Evolutionary conservation across 2,888 invertebrate genomes (phyloP), one percentile per base, ranked within the genome.

Genomic region (Eupithecia pulchellata): DNA sequence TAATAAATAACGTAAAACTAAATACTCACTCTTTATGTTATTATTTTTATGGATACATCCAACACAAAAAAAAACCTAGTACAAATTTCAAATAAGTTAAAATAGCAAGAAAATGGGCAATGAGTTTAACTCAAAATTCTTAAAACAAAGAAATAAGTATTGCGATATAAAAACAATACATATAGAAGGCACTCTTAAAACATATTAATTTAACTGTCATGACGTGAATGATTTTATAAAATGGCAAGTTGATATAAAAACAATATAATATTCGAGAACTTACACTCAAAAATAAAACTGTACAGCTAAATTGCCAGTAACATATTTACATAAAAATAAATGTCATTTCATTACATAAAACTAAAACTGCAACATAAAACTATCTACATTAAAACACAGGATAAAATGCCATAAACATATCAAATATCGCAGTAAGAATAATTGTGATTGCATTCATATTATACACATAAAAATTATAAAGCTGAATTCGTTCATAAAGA

Each of bases 61-160:
- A 84, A 84, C 81, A 77, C 83, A 82, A 79, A 81, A 79, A 25
- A 80, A 79, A 81, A 80, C 55, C 13, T 25, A 14, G 30, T 30
- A 47, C 20, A 42, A 63, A 67, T 66, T 74, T 62, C 80, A 71
- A 87, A 89, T 90, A 87, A 90, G 89, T 88, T 85, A 90, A 82
- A 86, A 84, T 84, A 88, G 89, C 90, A 91, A 91, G 89, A 87
- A 78, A 84, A 84, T 82, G 84, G 91, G 90, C 89, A 81, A 32
- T 87, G 93, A 93, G 93, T 93, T 91, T 89, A 82, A 93, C 93
- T 93, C 93, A 89, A 86, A 84, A 78, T 68, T 77, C 77, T 76
- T 71, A 77, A 76, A 78, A 78, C 60, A 64, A 67, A 81, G 78
- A 80, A 82, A 80, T 78, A 80, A 81, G 80, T 77, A 77, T 75